phyloP scores from a whole-genome alignment of 2,888 invertebrate species.

The Hydriomena furcata region DNA sequence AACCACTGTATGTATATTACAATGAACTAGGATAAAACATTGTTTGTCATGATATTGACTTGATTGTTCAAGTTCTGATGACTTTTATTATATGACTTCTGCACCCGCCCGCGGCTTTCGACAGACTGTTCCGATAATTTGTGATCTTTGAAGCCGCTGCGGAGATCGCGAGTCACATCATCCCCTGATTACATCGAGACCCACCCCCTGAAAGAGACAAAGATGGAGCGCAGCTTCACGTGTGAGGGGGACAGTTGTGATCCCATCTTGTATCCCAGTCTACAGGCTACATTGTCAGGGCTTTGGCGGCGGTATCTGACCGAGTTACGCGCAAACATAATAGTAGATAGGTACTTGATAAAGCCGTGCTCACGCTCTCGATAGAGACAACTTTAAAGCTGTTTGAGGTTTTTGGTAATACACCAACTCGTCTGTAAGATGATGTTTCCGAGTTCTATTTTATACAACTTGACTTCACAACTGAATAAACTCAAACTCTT shows the following conservation, averaged over 20 bases:
- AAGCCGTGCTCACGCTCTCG: slow-evolving; percentile 24
- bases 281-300: slow-evolving; percentile 82
- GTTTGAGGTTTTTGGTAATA: neutral
- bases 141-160: slow-evolving; percentile 80
- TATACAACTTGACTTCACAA: too few species aligned
- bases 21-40: neutral
- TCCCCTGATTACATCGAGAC: slow-evolving; percentile 82
- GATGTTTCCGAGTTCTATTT: too few species aligned
- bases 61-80: slow-evolving; percentile 50
- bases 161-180: slow-evolving; percentile 83
- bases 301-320: slow-evolving; percentile 69
- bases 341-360: slow-evolving; percentile 45
- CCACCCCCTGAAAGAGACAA: slow-evolving; percentile 75
- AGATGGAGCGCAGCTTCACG: slow-evolving; percentile 19
- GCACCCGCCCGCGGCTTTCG: slow-evolving; percentile 77
- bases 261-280: slow-evolving; percentile 86
- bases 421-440: too few species aligned
- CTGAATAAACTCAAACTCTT: too few species aligned
- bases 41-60: slow-evolving; percentile 26
- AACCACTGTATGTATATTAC: neutral
- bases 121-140: slow-evolving; percentile 81
- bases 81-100: slow-evolving; percentile 72
- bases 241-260: slow-evolving; percentile 68
- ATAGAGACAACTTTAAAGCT: neutral
- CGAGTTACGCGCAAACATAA: slow-evolving; percentile 65